Evolutionary conservation across 2,888 invertebrate species (phyloP).

Genomic region (Nebria salina): DNA sequence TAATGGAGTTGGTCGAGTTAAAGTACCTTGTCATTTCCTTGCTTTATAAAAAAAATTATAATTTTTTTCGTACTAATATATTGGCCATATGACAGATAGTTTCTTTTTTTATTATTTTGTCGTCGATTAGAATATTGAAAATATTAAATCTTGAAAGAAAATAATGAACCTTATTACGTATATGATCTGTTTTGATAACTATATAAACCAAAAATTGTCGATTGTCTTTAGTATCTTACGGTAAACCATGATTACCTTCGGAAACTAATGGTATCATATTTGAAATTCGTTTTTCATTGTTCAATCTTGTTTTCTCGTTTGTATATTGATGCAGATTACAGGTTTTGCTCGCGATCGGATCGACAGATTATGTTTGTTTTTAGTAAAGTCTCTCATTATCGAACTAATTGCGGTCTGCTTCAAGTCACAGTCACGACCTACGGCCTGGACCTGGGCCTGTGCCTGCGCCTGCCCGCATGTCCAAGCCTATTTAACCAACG

Average conservation of each 20-base stretch:
- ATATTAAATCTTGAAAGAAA: too few species aligned
- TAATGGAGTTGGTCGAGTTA: not conserved
- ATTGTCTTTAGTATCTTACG: not conserved
- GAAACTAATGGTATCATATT: not conserved
- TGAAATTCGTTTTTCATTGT: not conserved
- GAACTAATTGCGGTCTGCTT: conserved; percentile 42
- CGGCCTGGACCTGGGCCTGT: conserved; percentile 19
- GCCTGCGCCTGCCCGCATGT: conserved; percentile 34
- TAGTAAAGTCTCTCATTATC: conserved; percentile 45
- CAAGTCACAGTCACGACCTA: conserved; percentile 46
- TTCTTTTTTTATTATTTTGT: too few species aligned
- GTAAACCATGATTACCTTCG: not conserved
- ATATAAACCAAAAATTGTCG: not conserved
- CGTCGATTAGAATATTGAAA: too few species aligned
- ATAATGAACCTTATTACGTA: not conserved
- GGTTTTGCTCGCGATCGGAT: conserved; percentile 33
- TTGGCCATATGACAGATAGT: too few species aligned
- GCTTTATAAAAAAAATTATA: too few species aligned
- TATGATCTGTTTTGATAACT: not conserved
- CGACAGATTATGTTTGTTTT: conserved; percentile 45
- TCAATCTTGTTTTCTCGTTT: conserved; percentile 30
- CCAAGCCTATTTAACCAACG: conserved; percentile 29
- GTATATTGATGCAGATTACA: conserved; percentile 45
- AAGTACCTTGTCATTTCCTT: too few species aligned
- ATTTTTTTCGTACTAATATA: too few species aligned